phyloP scores from a whole-genome alignment of 2,797 vertebrate species.

The Helicolenus hilgendorfi region DNA sequence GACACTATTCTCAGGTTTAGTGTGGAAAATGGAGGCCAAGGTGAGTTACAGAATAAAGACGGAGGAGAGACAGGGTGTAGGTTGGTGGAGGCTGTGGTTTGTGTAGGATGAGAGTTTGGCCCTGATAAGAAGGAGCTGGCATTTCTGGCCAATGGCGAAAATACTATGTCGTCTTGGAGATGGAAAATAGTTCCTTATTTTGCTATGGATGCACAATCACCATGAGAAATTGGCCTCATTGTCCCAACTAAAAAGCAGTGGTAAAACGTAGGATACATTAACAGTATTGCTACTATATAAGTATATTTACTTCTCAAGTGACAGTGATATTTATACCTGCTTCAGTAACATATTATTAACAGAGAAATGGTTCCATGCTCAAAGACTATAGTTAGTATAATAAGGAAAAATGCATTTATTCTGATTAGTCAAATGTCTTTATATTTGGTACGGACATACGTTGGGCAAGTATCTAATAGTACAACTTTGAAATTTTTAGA shows the following conservation, averaged over 20 bases:
- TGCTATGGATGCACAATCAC: not conserved
- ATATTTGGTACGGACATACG: too few species aligned
- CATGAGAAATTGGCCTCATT: not conserved
- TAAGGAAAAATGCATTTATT: too few species aligned
- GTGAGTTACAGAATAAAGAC: not conserved
- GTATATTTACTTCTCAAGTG: not conserved
- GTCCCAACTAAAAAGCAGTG: not conserved
- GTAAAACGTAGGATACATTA: not conserved
- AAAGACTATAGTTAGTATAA: too few species aligned
- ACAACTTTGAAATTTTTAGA: too few species aligned
- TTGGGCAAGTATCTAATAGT: too few species aligned
- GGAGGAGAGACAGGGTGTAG: not conserved
- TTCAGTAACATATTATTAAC: not conserved
- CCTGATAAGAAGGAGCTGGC: not conserved
- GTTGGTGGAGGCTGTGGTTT: not conserved
- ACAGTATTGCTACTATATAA: not conserved
- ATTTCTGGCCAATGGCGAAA: not conserved
- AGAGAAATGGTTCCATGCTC: not conserved
- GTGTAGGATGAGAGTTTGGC: not conserved
- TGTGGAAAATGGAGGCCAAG: not conserved
- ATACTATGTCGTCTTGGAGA: not conserved
- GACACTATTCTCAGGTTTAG: not conserved
- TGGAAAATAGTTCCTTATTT: not conserved
- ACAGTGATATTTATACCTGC: rapidly evolving
- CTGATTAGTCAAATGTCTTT: too few species aligned